A percentile compares a stretch with the other conserved stretches of the same genome.
Evolutionary conservation across 2,888 invertebrate species (phyloP).

Genomic region (Patella caerulea): DNA sequence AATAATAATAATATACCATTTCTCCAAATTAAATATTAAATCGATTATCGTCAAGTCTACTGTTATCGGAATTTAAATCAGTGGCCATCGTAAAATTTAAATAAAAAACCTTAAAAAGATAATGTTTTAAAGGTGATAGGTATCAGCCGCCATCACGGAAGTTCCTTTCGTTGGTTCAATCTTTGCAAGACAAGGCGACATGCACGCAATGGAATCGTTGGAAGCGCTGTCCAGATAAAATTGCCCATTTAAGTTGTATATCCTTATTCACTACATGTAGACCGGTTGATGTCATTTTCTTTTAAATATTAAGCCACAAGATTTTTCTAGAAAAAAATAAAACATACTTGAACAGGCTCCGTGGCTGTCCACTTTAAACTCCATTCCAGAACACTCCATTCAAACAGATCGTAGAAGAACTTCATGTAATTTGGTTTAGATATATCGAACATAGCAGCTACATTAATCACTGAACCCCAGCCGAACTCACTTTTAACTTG

Average conservation of each 20-base stretch:
- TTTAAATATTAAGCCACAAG: too few relatives aligned
- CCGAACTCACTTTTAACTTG: conserved; percentile 11
- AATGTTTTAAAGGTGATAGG: too few relatives aligned
- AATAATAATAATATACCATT: background rate
- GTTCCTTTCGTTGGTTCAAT: too few relatives aligned
- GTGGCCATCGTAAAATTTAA: background rate
- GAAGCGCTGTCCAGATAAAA: too few relatives aligned
- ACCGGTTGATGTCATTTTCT: too few relatives aligned
- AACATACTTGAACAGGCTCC: conserved; percentile 11
- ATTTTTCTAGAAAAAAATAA: too few relatives aligned
- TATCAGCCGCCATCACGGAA: too few relatives aligned
- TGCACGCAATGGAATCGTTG: too few relatives aligned
- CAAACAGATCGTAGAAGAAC: conserved; percentile 14
- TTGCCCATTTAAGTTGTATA: too few relatives aligned
- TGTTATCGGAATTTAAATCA: background rate
- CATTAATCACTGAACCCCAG: conserved; percentile 16
- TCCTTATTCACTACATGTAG: too few relatives aligned
- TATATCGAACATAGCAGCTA: background rate
- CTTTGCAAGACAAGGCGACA: too few relatives aligned
- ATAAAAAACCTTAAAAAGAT: too few relatives aligned
- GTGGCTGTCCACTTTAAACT: conserved; percentile 15
- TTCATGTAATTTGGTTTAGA: background rate
- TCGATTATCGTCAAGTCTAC: background rate
- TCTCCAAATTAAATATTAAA: background rate
- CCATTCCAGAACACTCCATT: conserved; percentile 19